Evolutionary conservation across 2,797 vertebrate genomes (phyloP).

Genomic region (Aphelocoma californica): DNA sequence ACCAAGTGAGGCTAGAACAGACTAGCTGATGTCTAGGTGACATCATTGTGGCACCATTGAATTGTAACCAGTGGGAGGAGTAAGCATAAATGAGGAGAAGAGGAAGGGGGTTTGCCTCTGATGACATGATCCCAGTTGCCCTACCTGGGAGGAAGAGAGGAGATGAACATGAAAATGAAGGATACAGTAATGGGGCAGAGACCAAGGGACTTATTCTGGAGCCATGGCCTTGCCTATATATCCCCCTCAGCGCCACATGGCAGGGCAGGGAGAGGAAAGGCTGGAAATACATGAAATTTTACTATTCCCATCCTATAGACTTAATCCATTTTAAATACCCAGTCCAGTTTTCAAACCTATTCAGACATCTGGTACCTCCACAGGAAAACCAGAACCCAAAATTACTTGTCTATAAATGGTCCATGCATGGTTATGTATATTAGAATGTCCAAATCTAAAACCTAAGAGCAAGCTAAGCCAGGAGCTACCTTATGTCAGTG

Average conservation of each 20-base stretch:
- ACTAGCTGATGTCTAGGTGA: background rate
- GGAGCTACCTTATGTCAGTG: background rate
- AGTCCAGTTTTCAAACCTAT: background rate
- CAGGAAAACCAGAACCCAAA: background rate
- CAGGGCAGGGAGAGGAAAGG: background rate
- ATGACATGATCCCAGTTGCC: background rate
- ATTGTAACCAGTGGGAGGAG: background rate
- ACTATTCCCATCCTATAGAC: background rate
- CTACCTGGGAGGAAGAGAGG: background rate
- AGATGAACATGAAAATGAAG: background rate
- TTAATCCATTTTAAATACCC: background rate
- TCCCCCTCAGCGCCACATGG: background rate
- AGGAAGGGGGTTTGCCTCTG: background rate
- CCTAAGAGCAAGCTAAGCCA: background rate
- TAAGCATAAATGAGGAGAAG: background rate
- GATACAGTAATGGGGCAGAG: background rate
- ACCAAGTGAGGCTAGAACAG: background rate
- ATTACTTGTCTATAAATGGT: background rate
- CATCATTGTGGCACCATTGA: background rate
- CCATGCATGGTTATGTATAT: background rate
- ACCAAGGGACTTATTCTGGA: background rate
- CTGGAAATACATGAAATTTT: background rate
- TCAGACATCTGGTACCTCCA: background rate
- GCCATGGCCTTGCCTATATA: background rate
- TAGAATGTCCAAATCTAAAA: background rate